Evolutionary conservation across 2,888 invertebrate genomes (phyloP), one percentile per base, ranked within the genome.

Genomic region (Campoletis raptor): DNA sequence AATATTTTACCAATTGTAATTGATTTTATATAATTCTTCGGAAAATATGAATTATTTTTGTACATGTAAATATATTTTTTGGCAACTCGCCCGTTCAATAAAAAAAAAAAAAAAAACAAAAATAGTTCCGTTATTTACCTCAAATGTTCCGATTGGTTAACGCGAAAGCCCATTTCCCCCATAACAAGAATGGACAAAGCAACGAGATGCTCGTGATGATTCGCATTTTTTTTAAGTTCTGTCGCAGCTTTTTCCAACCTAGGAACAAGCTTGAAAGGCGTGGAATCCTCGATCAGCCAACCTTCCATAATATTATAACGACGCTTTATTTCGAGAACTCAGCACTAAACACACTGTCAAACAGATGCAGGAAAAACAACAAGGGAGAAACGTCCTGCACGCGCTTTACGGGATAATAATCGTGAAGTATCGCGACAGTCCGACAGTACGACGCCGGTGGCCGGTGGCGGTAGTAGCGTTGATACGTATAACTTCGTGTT

Each of bases 181-280:
- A 93, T 89, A 2, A 94, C 54, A 45, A 92, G 90, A 64, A 92
- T 91, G 37, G 91, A 83, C 57, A 93, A 85, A 12, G 91, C 92
- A 82, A 93, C 88, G 1, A 94, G 52, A 85, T 92, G 89, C 84
- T 94, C 93, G 74, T 92, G 92, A 78, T 91, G 92, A 15, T 79
- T 89, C 0, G 92, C 88, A 87, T 89, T 86, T 15, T 86, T 81
- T 10, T 81, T 83, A 9, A 94, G 87, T 48, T 86, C 81, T 40
- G 74, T 83, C 9, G 90, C 74, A 42, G 90, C 74, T 6, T 81
- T 69, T 48, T 89, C 87, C 54, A 94, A 84, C n/a, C 85, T 89
- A 3, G 91, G 90, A 18, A 91, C 88, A 66, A 92, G 83, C 66
- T 85, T 74, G 7, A 84, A 21, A 40, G 81, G 48, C 6, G 92